Base-by-base conservation (phyloP, 2,888 invertebrate genomes). In the Ichneumoninae sp. region DNA sequence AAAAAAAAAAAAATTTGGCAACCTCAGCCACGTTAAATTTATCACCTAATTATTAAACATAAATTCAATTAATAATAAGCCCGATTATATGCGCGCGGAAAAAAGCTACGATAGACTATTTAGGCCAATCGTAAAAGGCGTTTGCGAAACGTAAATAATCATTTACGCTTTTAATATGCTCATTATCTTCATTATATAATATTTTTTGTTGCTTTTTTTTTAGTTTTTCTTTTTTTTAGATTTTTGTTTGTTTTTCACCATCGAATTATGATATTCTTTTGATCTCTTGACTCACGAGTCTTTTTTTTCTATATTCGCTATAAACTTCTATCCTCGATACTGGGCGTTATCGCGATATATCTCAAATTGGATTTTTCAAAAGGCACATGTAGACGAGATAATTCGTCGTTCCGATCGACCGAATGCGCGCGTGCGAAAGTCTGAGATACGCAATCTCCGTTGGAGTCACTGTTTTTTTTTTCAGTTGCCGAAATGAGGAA, bases 11-110 rank as follows among this genome's bases (percentile, higher is more conserved):
- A 40, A 78, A 22, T 82, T 82, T 75, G 77, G 75, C 83, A 79
- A 71, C 65, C 76, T 75, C 54, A 73, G 83, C 77, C 87, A 68
- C 81, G 80, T 83, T 83, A 77, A 86, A 83, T 87, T 86, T 87
- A 87, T 84, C 79, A 85, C 52, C 86, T 87, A 87, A 86, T 87
- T 78, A 86, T 47, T 88, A 88, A 85, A 88, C 85, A 87, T 78
- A 87, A 47, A 88, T 88, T 85, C 83, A 85, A 76, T 83, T 47
- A 86, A 87, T 86, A 84, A 83, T 83, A 88, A 88, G 86, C 87
- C 88, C 85, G 85, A 87, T 89, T 87, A 88, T 63, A 82, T 80
- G 66, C 81, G 81, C 85, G 77, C 44, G 74, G 52, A 70, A 79
- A 83, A 77, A 86, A 86, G 85, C 82, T 85, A 85, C 60, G 80